These are phyloP conservation scores for Eurystomus glaucurus DNA, from an alignment of 2,797 vertebrate species.

Conservation along the genomic window DNA sequence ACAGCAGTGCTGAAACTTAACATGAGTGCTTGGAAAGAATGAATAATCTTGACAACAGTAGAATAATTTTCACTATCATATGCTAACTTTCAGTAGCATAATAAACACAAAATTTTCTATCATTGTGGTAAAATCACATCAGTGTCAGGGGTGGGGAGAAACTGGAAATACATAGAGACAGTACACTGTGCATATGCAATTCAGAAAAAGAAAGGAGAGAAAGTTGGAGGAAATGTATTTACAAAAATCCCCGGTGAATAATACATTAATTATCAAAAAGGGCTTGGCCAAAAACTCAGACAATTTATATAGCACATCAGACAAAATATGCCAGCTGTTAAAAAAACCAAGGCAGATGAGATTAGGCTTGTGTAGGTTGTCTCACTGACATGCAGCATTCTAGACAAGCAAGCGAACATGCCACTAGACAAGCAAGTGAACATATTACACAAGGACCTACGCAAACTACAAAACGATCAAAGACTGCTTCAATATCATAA, in stretches of 20 bases:
- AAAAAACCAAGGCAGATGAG: conserved; percentile 11
- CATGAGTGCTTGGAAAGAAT: not conserved
- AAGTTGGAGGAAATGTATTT: conserved; percentile 3
- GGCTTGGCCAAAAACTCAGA: conserved; percentile 29
- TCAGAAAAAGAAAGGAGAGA: conserved; percentile 17
- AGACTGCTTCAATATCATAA: conserved; percentile 76
- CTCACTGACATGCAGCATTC: conserved; percentile 53
- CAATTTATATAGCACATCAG: conserved; percentile 47
- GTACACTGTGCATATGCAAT: not conserved
- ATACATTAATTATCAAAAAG: conserved; percentile 56
- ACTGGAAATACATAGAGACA: not conserved
- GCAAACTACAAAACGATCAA: conserved; percentile 79
- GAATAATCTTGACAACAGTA: not conserved
- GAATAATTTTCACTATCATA: not conserved
- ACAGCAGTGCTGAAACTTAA: not conserved
- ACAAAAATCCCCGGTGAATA: conserved; percentile 14
- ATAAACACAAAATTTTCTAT: not conserved
- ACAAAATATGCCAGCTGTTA: conserved; percentile 57
- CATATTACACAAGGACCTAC: conserved; percentile 67
- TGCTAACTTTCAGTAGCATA: not conserved
- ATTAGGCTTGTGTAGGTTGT: conserved; percentile 32
- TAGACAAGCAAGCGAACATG: conserved; percentile 65
- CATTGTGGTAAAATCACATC: not conserved
- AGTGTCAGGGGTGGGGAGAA: not conserved
- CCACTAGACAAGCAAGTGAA: conserved; percentile 71